Evolutionary conservation across 2,888 invertebrate species (phyloP), one percentile per base, ranked within the genome.

Genomic region (Neoscelio sp.): DNA sequence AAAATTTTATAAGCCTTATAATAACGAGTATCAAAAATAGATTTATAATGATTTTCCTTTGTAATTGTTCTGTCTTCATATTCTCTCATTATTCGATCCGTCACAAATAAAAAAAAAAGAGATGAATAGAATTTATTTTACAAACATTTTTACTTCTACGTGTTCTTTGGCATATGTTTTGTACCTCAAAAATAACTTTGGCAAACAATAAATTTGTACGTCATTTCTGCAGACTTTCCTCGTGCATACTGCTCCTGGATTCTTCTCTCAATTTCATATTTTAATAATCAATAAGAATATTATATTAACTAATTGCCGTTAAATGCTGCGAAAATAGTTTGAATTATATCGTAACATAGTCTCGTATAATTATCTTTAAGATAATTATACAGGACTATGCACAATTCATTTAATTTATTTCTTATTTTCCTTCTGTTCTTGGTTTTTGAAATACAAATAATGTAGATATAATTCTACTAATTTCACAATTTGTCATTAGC

Each of bases 21-120:
- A 28, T 58, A 58, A 7, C 42, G 58, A n/a, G 28, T 42, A 3
- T 12, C 35, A 10, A 58, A 58, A 58, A 58, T 42, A 58, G 58
- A 58, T 2, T 58, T 10, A 12, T 40, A 1, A n/a, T 35, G 4
- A 35, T 33, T 2, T 20, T 12, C 12, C 0, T 50, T 33, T 33
- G 4, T 8, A 10, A 23, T 33, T 10, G 33, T 33, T 10, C n/a
- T 10, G 1, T 33, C 33, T 10, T 33, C 12, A 2, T 12, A 10
- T 33, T 33, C 33, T 33, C 33, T 7, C 33, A 33, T 33, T 6
- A n/a, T 33, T 33, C 12, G n/a, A n/a, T n/a, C n/a, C n/a, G n/a
- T n/a, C n/a, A n/a, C n/a, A n/a, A n/a, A n/a, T n/a, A n/a, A n/a
- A n/a, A n/a, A n/a, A n/a, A n/a, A n/a, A n/a, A n/a, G n/a, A n/a